These are phyloP conservation scores for Sardinella longiceps DNA, from an alignment of 2,797 vertebrate species.

Conservation along the genomic window DNA sequence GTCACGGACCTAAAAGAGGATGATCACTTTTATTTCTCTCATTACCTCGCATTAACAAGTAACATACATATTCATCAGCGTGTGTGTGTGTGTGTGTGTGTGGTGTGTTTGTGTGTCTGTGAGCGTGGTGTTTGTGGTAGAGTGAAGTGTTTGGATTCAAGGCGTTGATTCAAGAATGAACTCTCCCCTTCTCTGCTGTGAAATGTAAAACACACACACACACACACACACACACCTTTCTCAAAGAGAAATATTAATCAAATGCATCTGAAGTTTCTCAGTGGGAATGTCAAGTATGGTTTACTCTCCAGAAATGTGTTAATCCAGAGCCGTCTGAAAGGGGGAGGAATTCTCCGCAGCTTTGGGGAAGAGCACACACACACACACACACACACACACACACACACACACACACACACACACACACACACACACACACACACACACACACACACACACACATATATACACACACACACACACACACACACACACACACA, in stretches of 20 bases:
- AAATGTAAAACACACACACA: background rate
- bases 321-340: background rate
- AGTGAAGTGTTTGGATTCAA: background rate
- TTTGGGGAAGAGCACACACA: background rate
- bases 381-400: too few relatives aligned
- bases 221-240: constrained; percentile 4
- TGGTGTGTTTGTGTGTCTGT: background rate
- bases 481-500: too few relatives aligned
- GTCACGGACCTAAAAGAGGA: too few relatives aligned
- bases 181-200: background rate
- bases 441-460: too few relatives aligned
- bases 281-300: constrained; percentile 10
- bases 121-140: background rate
- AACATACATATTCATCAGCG: too few relatives aligned
- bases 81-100: too few relatives aligned
- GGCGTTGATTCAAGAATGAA: background rate
- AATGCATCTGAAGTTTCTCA: background rate
- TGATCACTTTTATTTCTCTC: too few relatives aligned
- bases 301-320: background rate
- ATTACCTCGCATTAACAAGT: too few relatives aligned
- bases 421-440: too few relatives aligned
- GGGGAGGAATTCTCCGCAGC: background rate
- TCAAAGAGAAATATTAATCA: constrained; percentile 20
- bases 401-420: too few relatives aligned
- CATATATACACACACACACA: too few relatives aligned